phyloP scores from a whole-genome alignment of 2,888 invertebrate genomes.

The Leptinotarsa juncta region DNA sequence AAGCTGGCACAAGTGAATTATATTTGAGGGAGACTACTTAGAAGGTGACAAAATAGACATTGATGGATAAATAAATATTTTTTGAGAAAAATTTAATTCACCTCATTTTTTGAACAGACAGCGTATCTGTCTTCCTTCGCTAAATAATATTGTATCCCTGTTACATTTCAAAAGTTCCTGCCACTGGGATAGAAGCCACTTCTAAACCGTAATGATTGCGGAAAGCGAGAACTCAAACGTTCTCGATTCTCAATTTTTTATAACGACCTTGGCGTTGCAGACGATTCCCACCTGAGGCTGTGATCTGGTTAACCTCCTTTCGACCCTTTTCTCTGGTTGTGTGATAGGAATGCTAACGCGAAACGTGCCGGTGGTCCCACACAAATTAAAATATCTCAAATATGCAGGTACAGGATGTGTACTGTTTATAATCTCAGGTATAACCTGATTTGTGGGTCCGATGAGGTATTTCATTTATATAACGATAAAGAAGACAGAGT shows the following conservation, averaged over 20 bases:
- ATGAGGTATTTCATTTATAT: no score
- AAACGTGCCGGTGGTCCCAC: constrained; percentile 14
- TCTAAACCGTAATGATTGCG: background rate
- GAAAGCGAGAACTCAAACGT: constrained; percentile 8
- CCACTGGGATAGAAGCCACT: background rate
- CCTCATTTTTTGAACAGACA: no score
- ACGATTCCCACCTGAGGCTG: constrained; percentile 28
- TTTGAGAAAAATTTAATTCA: no score
- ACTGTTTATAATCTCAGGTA: background rate
- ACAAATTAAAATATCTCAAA: constrained; percentile 1
- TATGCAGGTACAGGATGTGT: background rate
- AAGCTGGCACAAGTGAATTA: no score
- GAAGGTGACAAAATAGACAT: no score
- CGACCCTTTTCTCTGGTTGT: constrained; percentile 26
- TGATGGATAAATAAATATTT: no score
- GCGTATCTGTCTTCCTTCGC: no score
- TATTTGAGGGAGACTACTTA: no score
- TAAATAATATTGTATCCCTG: no score
- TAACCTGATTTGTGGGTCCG: background rate
- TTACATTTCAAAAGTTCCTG: background rate
- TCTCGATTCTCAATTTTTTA: constrained; percentile 13
- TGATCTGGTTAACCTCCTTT: constrained; percentile 33
- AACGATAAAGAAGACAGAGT: no score
- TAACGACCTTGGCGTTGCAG: constrained; percentile 22
- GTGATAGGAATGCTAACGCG: constrained; percentile 12